phyloP scores from a whole-genome alignment of 2,888 invertebrate species.

The Oxytorus armatus region DNA sequence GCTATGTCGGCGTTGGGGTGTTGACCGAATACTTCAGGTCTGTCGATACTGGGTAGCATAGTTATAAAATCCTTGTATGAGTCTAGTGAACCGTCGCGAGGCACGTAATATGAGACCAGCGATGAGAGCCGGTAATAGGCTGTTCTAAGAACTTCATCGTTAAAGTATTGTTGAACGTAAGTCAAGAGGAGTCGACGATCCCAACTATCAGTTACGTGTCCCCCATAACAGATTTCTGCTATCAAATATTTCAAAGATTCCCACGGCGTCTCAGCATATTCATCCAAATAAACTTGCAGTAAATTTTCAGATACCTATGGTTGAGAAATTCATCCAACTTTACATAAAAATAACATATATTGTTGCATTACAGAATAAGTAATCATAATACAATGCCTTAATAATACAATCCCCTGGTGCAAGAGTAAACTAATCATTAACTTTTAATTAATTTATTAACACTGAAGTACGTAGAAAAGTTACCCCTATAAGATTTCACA shows the following conservation, averaged over 20 bases:
- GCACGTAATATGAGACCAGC: conserved; percentile 92
- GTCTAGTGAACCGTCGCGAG: conserved; percentile 92
- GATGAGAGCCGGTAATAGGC: conserved; percentile 91
- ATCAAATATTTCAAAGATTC: conserved; percentile 95
- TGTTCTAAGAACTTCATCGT: conserved; percentile 88
- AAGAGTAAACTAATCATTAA: background rate
- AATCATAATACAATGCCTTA: background rate
- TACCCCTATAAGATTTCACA: no score
- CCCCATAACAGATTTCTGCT: conserved; percentile 95
- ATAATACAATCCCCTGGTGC: background rate
- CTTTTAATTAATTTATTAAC: no score
- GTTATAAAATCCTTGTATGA: conserved; percentile 93
- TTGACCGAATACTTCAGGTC: conserved; percentile 95
- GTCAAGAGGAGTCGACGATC: conserved; percentile 91
- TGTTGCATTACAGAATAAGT: background rate
- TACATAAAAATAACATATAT: background rate
- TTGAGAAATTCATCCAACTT: background rate
- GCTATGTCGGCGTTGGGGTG: conserved; percentile 96
- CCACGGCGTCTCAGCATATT: conserved; percentile 94
- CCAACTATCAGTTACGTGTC: conserved; percentile 92
- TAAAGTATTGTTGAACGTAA: conserved; percentile 94
- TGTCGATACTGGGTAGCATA: conserved; percentile 91
- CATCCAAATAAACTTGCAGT: conserved; percentile 93
- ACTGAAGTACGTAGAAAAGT: no score
- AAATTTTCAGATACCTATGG: conserved; percentile 91